Conservation (phyloP, 2,797 vertebrate genomes). For the Gymnoscopelus microlampas region DNA sequence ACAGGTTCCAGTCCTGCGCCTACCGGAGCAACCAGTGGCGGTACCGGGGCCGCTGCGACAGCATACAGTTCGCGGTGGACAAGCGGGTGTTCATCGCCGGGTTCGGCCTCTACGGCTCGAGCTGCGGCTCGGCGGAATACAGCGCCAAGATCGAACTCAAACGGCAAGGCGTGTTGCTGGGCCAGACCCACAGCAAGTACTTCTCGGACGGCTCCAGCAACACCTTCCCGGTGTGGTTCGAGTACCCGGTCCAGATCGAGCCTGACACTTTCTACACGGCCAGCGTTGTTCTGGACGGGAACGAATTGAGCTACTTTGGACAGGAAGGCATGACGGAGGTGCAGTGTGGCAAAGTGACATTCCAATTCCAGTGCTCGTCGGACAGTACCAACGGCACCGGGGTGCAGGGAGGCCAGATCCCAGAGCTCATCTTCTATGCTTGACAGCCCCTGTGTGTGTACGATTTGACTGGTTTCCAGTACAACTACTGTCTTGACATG, state of each 20-base stretch:
- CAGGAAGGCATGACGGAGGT: conserved; percentile 99
- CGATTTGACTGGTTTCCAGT: conserved; percentile 30
- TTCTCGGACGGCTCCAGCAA: conserved; percentile 98
- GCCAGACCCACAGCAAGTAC: conserved; percentile 96
- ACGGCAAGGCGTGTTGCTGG: conserved; percentile 91
- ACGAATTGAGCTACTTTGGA: conserved; percentile 96
- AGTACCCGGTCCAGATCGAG: conserved; percentile 97
- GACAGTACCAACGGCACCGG: conserved; percentile 98
- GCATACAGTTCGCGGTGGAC: conserved; percentile 97
- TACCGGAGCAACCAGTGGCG: conserved; percentile 99
- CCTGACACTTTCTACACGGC: conserved; percentile 98
- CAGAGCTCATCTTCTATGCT: conserved; percentile 97
- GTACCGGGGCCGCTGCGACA: conserved; percentile 97
- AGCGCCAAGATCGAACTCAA: conserved; percentile 97
- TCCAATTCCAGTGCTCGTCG: conserved; percentile 98
- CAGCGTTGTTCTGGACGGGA: conserved; percentile 94
- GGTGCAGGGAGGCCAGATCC: conserved; percentile 97
- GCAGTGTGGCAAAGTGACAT: conserved; percentile 97
- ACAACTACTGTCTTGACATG: conserved; percentile 37
- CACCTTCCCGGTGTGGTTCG: conserved; percentile 97
- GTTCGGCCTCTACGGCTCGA: conserved; percentile 96
- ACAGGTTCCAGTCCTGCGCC: conserved; percentile 97
- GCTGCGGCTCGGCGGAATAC: conserved; percentile 96
- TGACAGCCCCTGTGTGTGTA: conserved; percentile 68
- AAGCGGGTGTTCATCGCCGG: conserved; percentile 96